Conservation (phyloP, 2,797 vertebrate genomes). For the Coreius guichenoti region DNA sequence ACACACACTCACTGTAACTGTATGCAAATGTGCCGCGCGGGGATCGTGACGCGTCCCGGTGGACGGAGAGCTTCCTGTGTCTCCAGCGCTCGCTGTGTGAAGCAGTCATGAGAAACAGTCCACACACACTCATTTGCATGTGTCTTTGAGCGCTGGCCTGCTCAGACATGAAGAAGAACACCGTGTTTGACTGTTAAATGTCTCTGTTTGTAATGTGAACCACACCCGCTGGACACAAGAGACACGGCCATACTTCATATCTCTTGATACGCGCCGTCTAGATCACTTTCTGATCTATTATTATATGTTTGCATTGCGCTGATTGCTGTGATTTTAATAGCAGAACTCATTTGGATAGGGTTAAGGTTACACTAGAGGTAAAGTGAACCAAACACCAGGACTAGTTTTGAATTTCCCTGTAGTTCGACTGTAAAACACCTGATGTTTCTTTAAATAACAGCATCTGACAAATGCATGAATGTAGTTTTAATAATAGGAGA, state of each 20-base stretch:
- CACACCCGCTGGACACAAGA: constrained; percentile 52
- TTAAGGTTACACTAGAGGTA: not conserved
- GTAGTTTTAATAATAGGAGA: not conserved
- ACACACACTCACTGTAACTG: constrained; percentile 62
- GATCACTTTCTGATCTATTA: not conserved
- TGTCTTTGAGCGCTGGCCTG: constrained; percentile 63
- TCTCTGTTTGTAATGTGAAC: constrained; percentile 61
- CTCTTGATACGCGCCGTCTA: no score
- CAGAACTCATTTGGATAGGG: not conserved
- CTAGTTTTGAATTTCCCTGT: not conserved
- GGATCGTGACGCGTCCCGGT: no score
- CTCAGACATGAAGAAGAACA: constrained; percentile 54
- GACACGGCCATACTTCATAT: not conserved
- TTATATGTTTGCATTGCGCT: not conserved
- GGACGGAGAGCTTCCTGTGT: no score
- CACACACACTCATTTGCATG: constrained; percentile 63
- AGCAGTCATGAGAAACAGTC: constrained; percentile 19
- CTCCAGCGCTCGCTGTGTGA: not conserved
- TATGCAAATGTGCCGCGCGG: constrained; percentile 63
- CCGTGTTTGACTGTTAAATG: constrained; percentile 68
- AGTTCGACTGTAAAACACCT: not conserved
- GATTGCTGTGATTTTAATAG: not conserved
- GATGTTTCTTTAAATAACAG: not conserved
- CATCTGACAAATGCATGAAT: not conserved
- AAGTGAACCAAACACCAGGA: not conserved